Evolutionary conservation across 2,888 invertebrate species (phyloP).

Genomic region (Ichneumon xanthorius): DNA sequence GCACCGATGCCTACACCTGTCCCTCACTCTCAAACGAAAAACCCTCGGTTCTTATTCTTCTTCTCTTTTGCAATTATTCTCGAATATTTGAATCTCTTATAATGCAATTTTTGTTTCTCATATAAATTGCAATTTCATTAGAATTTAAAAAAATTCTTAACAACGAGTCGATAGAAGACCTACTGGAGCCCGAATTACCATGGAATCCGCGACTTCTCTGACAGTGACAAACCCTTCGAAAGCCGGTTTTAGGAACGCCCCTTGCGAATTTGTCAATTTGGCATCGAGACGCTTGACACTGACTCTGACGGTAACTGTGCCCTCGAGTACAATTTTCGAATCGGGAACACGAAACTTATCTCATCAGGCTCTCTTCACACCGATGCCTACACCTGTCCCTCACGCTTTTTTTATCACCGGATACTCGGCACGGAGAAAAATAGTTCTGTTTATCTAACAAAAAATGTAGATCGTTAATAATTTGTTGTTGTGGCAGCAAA

Average conservation of each 20-base stretch:
- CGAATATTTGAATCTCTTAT: not conserved
- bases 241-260: not conserved
- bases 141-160: not conserved
- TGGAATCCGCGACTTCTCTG: slow-evolving; percentile 53
- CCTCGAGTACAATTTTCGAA: slow-evolving; percentile 84
- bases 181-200: slow-evolving; percentile 71
- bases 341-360: slow-evolving; percentile 18
- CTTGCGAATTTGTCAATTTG: slow-evolving; percentile 69
- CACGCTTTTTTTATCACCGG: no score
- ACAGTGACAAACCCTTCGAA: slow-evolving; percentile 27
- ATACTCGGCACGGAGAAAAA: no score
- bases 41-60: no score
- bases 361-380: slow-evolving; percentile 3
- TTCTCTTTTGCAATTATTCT: no score
- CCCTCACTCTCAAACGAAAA: not conserved
- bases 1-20: slow-evolving; percentile 22
- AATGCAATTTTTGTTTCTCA: not conserved
- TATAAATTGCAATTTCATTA: not conserved
- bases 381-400: slow-evolving; percentile 20
- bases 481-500: no score
- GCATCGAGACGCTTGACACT: slow-evolving; percentile 80
- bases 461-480: no score
- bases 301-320: slow-evolving; percentile 87
- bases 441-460: no score
- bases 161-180: slow-evolving; percentile 56